Evolutionary conservation across 2,797 vertebrate genomes (phyloP).

Genomic region (Etheostoma perlongum): DNA sequence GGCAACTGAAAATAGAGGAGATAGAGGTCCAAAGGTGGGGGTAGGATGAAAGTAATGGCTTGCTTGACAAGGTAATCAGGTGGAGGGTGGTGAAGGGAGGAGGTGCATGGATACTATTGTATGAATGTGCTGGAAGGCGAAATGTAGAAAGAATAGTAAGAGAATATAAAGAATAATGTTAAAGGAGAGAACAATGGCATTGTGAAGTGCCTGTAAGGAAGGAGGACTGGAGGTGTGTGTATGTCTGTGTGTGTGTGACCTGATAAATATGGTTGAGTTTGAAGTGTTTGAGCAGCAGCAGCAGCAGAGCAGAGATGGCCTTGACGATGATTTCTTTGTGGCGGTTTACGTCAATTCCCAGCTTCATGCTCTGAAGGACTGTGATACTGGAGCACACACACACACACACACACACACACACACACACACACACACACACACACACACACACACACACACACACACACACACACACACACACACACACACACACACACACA

Average conservation of each 20-base stretch:
- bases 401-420: slow-evolving; percentile 38
- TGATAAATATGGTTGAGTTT: slow-evolving; percentile 98
- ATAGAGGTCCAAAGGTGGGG: slow-evolving; percentile 23
- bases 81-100: slow-evolving; percentile 32
- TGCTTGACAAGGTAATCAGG: slow-evolving; percentile 81
- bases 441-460: not conserved
- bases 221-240: not conserved
- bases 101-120: slow-evolving; percentile 19
- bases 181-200: slow-evolving; percentile 3
- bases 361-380: slow-evolving; percentile 98
- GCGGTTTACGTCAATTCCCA: slow-evolving; percentile 97
- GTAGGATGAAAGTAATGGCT: slow-evolving; percentile 18
- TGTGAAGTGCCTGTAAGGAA: not conserved
- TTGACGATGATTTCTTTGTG: slow-evolving; percentile 99
- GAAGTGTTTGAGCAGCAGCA: slow-evolving; percentile 97
- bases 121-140: not conserved
- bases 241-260: slow-evolving; percentile 75
- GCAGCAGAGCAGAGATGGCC: slow-evolving; percentile 92
- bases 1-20: slow-evolving; percentile 40
- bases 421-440: not conserved
- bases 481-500: not conserved
- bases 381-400: slow-evolving; percentile 87
- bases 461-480: slow-evolving; percentile 38
- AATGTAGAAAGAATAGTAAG: not conserved
- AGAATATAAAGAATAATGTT: slow-evolving; percentile 1